These are phyloP conservation scores for Meloidogyne chitwoodi DNA, from an alignment of 1,140 invertebrate genomes.

Conservation along the genomic window DNA sequence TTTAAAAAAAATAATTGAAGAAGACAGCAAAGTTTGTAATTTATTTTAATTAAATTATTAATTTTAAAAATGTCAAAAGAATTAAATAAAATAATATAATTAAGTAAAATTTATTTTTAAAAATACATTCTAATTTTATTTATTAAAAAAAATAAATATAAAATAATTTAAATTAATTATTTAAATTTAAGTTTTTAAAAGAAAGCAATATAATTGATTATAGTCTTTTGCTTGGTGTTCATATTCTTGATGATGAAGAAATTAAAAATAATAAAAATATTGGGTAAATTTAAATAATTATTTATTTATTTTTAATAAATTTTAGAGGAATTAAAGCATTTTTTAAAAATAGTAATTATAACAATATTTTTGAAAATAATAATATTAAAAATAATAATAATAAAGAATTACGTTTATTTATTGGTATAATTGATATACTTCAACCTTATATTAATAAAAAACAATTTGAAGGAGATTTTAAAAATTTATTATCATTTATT, in stretches of 20 bases:
- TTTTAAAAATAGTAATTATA: neutral
- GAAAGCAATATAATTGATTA: neutral
- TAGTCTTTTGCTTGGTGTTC: neutral
- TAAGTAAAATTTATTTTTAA: too few species aligned
- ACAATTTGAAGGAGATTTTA: neutral
- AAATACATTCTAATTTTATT: too few species aligned
- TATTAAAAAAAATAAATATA: too few species aligned
- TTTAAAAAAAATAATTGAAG: neutral
- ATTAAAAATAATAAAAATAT: neutral
- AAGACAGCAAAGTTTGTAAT: neutral
- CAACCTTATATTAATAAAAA: neutral
- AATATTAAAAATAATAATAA: neutral
- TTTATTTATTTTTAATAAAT: neutral
- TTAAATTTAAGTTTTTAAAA: neutral
- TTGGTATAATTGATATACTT: neutral
- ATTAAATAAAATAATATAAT: too few species aligned
- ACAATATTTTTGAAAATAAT: neutral
- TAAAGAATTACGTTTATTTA: neutral
- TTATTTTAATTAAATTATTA: too few species aligned
- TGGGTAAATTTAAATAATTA: neutral
- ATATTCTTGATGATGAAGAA: neutral
- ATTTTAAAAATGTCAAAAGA: too few species aligned
- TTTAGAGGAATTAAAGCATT: neutral
- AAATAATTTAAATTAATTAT: too few species aligned
- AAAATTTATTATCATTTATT: neutral